These are phyloP conservation scores for Daboia siamensis DNA, from an alignment of 2,113 vertebrate species.

Conservation along the genomic window DNA sequence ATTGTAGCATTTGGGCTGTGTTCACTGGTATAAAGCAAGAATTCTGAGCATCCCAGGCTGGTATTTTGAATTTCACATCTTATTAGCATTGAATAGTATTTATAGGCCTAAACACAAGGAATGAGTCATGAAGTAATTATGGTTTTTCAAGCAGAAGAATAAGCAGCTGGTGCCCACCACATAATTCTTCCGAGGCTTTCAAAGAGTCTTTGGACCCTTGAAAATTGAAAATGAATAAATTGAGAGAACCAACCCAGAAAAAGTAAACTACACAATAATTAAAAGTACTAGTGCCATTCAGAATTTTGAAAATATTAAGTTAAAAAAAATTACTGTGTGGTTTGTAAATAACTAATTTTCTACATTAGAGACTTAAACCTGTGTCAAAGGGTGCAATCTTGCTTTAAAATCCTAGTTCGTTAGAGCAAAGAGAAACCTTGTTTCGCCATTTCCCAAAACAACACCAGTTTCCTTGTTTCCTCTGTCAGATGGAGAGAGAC, in stretches of 20 bases:
- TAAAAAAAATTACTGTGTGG: neutral
- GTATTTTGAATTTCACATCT: neutral
- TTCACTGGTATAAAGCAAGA: neutral
- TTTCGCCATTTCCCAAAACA: neutral
- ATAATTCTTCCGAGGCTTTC: neutral
- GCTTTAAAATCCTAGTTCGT: neutral
- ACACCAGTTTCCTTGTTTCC: neutral
- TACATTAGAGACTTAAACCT: neutral
- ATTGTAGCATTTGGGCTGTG: neutral
- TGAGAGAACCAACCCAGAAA: neutral
- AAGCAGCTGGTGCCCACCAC: neutral
- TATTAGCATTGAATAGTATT: constrained; percentile 3
- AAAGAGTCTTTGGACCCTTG: rapidly evolving
- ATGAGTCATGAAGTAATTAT: neutral
- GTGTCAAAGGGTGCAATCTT: neutral
- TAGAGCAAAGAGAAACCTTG: neutral
- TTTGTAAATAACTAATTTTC: neutral
- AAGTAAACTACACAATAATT: neutral
- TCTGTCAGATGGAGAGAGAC: neutral
- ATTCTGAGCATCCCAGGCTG: neutral
- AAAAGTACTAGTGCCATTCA: neutral
- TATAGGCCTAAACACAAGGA: neutral
- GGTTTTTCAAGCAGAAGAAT: neutral
- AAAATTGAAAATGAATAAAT: neutral
- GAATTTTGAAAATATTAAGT: neutral